Conservation (phyloP, 2,888 invertebrate genomes). For the Tipula helvola region DNA sequence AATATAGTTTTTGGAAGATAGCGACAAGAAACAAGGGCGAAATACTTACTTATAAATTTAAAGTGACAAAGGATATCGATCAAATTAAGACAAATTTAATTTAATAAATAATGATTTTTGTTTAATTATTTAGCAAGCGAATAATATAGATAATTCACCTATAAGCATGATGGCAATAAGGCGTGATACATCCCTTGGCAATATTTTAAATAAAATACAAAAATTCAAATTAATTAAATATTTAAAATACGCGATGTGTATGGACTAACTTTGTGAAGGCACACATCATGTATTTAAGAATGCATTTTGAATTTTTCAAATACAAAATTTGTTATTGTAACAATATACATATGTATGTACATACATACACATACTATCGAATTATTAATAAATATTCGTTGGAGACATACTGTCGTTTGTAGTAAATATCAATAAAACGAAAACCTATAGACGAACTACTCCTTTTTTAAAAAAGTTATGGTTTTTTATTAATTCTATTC, state of each 20-base stretch:
- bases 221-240: not conserved
- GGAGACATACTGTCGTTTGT: not conserved
- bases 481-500: not conserved
- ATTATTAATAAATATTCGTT: not conserved
- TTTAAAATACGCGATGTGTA: not conserved
- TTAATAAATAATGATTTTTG: too few relatives aligned
- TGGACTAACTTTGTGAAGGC: not conserved
- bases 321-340: not conserved
- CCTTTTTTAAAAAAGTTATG: not conserved
- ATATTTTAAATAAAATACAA: not conserved
- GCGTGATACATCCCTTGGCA: not conserved
- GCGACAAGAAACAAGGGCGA: too few relatives aligned
- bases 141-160: not conserved
- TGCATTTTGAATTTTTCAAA: not conserved
- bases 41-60: too few relatives aligned
- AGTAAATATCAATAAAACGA: not conserved
- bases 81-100: too few relatives aligned
- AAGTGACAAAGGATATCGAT: too few relatives aligned
- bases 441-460: not conserved
- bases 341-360: not conserved
- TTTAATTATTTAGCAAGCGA: too few relatives aligned
- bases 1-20: too few relatives aligned
- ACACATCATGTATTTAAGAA: not conserved
- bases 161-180: not conserved
- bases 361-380: not conserved